These are phyloP conservation scores for Drosophila quinaria DNA, from an alignment of 2,888 invertebrate genomes.

Conservation along the genomic window DNA sequence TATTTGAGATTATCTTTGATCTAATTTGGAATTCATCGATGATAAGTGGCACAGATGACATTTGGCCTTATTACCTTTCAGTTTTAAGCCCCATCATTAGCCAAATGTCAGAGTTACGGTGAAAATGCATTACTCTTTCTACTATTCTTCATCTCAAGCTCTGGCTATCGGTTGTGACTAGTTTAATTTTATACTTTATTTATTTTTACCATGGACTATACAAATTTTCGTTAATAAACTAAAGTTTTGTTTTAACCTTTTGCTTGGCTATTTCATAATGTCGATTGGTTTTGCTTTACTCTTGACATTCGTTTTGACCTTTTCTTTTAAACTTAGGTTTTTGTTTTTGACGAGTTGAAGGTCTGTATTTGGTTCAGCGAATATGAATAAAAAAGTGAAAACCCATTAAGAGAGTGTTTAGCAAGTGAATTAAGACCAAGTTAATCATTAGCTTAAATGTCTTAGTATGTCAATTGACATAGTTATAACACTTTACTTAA, in stretches of 20 bases:
- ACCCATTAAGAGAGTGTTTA: background rate
- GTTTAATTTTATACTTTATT: background rate
- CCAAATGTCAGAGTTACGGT: constrained; percentile 4
- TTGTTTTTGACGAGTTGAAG: constrained; percentile 55
- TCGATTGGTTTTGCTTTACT: constrained; percentile 25
- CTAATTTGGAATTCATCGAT: constrained; percentile 15
- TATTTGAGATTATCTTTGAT: constrained; percentile 7
- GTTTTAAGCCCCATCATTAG: background rate
- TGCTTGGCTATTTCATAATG: constrained; percentile 9
- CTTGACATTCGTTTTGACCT: constrained; percentile 41
- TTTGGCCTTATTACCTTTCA: constrained; percentile 1
- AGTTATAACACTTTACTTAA: background rate
- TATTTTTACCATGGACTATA: background rate
- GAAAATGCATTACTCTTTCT: constrained; percentile 25
- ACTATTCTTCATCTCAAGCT: constrained; percentile 9
- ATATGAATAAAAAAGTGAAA: constrained; percentile 14
- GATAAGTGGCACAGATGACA: constrained; percentile 23
- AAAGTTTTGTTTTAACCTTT: constrained; percentile 35
- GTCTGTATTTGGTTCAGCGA: constrained; percentile 34
- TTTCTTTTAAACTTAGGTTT: constrained; percentile 4
- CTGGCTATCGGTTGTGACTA: background rate
- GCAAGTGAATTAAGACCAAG: constrained; percentile 24
- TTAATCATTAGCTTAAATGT: constrained; percentile 35
- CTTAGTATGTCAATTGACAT: constrained; percentile 12
- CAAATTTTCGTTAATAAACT: background rate